Evolutionary conservation across 1,140 invertebrate species (phyloP).

Genomic region (Harlomillsia oculata): DNA sequence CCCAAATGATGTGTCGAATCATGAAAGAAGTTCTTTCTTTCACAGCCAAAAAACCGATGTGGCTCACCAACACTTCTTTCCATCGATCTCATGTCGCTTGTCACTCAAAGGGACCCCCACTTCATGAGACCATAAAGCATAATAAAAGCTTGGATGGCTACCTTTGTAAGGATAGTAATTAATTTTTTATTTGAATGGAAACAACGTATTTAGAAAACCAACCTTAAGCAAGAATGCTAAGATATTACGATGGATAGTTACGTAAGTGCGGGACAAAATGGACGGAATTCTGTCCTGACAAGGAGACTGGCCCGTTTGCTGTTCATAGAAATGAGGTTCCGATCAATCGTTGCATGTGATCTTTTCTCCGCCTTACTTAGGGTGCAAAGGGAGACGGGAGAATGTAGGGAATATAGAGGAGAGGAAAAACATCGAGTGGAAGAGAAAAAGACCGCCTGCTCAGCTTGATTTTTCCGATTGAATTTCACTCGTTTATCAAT

Average conservation of each 20-base stretch:
- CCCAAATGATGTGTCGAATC: slow-evolving; percentile 34
- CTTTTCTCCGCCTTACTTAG: not conserved
- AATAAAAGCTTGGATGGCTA: no score
- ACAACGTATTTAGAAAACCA: no score
- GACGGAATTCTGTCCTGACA: no score
- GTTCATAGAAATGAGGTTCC: slow-evolving; percentile 31
- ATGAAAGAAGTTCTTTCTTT: slow-evolving; percentile 20
- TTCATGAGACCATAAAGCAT: no score
- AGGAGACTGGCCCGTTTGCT: slow-evolving; percentile 19
- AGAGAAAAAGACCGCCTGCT: slow-evolving; percentile 27
- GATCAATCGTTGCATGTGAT: slow-evolving; percentile 22
- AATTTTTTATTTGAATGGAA: not conserved
- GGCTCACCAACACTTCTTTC: not conserved
- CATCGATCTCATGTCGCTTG: no score
- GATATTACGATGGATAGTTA: no score
- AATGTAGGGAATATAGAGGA: slow-evolving; percentile 16
- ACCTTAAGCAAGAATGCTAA: no score
- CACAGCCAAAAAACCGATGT: slow-evolving; percentile 3
- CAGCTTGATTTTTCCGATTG: slow-evolving; percentile 33
- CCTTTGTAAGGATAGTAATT: not conserved
- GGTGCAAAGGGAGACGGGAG: not conserved
- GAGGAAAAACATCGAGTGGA: slow-evolving; percentile 2
- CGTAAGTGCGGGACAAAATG: no score
- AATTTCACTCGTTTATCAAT: slow-evolving; percentile 30
- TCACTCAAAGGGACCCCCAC: no score